Conservation (phyloP, 2,888 invertebrate species). For the Acleris literana region DNA sequence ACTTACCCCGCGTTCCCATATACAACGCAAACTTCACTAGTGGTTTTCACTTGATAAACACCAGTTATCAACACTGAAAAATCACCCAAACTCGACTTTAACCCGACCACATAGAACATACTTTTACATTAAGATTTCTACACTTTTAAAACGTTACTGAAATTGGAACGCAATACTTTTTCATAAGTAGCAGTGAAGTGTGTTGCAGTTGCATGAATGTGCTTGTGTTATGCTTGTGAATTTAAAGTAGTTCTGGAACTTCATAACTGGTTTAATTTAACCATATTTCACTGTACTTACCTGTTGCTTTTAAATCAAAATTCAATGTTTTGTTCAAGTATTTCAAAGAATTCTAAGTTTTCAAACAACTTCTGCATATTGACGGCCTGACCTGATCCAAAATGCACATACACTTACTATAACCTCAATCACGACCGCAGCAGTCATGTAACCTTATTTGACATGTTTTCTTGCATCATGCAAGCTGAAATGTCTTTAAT, state of each 20-base stretch:
- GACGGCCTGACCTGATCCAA: constrained; percentile 10
- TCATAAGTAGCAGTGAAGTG: constrained; percentile 44
- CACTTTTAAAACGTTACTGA: constrained; percentile 7
- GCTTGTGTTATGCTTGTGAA: constrained; percentile 41
- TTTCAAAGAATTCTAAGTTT: no score
- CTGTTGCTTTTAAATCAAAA: background rate
- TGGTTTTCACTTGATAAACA: constrained; percentile 20
- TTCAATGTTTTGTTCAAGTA: no score
- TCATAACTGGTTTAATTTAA: constrained; percentile 21
- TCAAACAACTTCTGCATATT: background rate
- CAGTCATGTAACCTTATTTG: constrained; percentile 68
- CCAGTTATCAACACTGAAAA: background rate
- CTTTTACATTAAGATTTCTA: background rate
- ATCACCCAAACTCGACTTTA: constrained; percentile 9
- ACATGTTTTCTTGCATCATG: constrained; percentile 54
- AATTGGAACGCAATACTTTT: constrained; percentile 42
- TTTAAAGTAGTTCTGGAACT: constrained; percentile 36
- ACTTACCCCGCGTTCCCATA: constrained; percentile 43
- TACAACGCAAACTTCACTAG: constrained; percentile 35
- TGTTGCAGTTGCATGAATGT: constrained; percentile 37
- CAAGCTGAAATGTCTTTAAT: constrained; percentile 47
- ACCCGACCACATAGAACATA: background rate
- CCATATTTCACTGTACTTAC: background rate
- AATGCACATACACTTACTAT: constrained; percentile 39
- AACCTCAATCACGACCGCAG: constrained; percentile 69